Evolutionary conservation across 2,113 vertebrate genomes (phyloP).

Genomic region (Trogon melanurus): DNA sequence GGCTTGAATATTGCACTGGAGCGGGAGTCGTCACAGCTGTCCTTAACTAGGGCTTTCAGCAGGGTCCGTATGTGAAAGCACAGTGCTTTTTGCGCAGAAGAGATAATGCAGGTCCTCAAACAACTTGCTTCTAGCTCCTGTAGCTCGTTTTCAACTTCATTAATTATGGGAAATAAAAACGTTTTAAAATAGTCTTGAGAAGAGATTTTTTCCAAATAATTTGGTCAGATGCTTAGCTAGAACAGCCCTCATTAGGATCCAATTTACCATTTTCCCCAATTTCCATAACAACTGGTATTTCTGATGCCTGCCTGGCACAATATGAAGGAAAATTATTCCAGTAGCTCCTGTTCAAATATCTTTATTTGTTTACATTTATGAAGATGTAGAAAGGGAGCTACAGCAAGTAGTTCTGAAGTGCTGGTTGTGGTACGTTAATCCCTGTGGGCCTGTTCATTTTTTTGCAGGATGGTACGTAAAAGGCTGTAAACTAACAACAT

Average conservation of each 20-base stretch:
- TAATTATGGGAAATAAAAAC: not conserved
- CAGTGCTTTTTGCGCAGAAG: not conserved
- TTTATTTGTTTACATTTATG: conserved; percentile 6
- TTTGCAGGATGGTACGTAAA: not conserved
- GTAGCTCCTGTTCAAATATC: not conserved
- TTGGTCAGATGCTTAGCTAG: not conserved
- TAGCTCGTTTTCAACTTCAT: not conserved
- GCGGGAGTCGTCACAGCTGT: not conserved
- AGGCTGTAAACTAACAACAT: not conserved
- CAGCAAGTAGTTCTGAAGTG: not conserved
- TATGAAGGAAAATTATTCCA: not conserved
- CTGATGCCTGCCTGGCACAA: not conserved
- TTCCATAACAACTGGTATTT: not conserved
- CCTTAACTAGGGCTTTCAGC: not conserved
- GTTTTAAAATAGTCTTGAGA: not conserved
- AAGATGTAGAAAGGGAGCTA: conserved; percentile 26
- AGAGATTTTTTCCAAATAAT: not conserved
- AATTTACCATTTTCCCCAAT: not conserved
- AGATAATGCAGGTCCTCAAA: not conserved
- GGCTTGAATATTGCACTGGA: not conserved
- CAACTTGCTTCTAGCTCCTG: not conserved
- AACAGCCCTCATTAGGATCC: not conserved
- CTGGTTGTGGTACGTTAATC: not conserved
- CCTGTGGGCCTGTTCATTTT: conserved; percentile 1
- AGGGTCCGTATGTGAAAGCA: not conserved